Conservation (phyloP, 2,888 invertebrate species). For the Melipona beecheii region DNA sequence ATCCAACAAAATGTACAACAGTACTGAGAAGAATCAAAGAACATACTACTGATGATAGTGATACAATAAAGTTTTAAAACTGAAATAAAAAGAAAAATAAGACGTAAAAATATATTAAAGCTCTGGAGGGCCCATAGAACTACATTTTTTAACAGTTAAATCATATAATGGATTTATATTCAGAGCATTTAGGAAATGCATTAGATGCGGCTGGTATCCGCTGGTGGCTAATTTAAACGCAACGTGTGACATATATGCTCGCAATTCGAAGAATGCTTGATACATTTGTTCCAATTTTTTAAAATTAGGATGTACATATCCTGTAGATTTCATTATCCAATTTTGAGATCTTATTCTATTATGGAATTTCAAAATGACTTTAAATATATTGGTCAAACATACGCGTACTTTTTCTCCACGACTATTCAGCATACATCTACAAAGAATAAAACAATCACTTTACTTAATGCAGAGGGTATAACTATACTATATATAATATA, state of each 20-base stretch:
- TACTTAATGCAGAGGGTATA: too few relatives aligned
- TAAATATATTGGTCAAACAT: slow-evolving; percentile 89
- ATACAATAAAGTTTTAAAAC: background rate
- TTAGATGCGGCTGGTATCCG: slow-evolving; percentile 89
- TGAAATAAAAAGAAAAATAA: background rate
- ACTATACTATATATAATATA: too few relatives aligned
- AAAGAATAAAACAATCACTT: slow-evolving; percentile 18
- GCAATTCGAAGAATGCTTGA: slow-evolving; percentile 86
- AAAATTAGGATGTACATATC: slow-evolving; percentile 87
- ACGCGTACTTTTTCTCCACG: slow-evolving; percentile 89
- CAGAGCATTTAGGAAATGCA: slow-evolving; percentile 88
- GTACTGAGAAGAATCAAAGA: background rate
- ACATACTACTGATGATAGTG: background rate
- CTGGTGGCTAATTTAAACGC: slow-evolving; percentile 87
- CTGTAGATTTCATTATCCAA: slow-evolving; percentile 86
- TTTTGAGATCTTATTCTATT: slow-evolving; percentile 86
- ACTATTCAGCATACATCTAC: slow-evolving; percentile 89
- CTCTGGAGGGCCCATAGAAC: background rate
- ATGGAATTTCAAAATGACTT: slow-evolving; percentile 89
- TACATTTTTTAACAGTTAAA: slow-evolving; percentile 59
- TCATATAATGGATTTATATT: slow-evolving; percentile 86
- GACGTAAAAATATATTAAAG: background rate
- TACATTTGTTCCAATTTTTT: slow-evolving; percentile 86
- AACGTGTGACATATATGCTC: slow-evolving; percentile 87
- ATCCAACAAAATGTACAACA: background rate